These are phyloP conservation scores for Abrostola triplasia DNA, from an alignment of 2,888 invertebrate genomes.

Conservation along the genomic window DNA sequence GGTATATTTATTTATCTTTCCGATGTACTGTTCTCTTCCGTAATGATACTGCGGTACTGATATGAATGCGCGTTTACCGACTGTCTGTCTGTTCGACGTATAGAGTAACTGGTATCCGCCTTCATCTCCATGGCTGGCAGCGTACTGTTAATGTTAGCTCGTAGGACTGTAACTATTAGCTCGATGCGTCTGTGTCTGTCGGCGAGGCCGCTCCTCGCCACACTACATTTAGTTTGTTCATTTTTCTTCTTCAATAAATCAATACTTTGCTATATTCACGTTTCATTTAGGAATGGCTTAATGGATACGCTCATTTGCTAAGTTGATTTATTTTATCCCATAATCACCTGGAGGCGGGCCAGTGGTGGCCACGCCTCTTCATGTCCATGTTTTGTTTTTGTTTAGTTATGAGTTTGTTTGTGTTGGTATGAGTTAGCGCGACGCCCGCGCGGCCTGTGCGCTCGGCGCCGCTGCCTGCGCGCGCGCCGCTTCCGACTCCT, in stretches of 20 bases:
- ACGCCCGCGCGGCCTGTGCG: slow-evolving; percentile 70
- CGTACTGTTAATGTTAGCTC: slow-evolving; percentile 85
- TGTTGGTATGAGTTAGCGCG: slow-evolving; percentile 77
- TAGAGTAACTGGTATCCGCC: slow-evolving; percentile 85
- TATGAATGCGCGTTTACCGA: slow-evolving; percentile 86
- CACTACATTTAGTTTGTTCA: slow-evolving; percentile 82
- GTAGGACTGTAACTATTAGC: slow-evolving; percentile 86
- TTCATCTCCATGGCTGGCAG: slow-evolving; percentile 86
- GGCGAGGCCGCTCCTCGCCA: slow-evolving; percentile 82
- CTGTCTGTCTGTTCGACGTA: slow-evolving; percentile 79
- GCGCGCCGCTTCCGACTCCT: slow-evolving; percentile 73
- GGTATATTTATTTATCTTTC: slow-evolving; percentile 88
- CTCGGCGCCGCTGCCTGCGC: slow-evolving; percentile 54
- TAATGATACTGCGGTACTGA: slow-evolving; percentile 83
- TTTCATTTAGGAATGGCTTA: slow-evolving; percentile 87
- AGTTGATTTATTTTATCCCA: slow-evolving; percentile 77
- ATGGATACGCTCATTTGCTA: slow-evolving; percentile 85
- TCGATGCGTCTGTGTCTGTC: slow-evolving; percentile 81
- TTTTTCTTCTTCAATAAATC: slow-evolving; percentile 80
- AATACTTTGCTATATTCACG: slow-evolving; percentile 83
- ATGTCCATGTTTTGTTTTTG: slow-evolving; percentile 79
- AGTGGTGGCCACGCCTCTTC: slow-evolving; percentile 60
- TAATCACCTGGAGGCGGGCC: slow-evolving; percentile 63
- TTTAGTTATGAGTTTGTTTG: slow-evolving; percentile 83
- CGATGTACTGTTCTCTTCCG: slow-evolving; percentile 85